Evolutionary conservation across 2,888 invertebrate species (phyloP), one percentile per base, ranked within the genome.

Genomic region (Mythimna loreyi): DNA sequence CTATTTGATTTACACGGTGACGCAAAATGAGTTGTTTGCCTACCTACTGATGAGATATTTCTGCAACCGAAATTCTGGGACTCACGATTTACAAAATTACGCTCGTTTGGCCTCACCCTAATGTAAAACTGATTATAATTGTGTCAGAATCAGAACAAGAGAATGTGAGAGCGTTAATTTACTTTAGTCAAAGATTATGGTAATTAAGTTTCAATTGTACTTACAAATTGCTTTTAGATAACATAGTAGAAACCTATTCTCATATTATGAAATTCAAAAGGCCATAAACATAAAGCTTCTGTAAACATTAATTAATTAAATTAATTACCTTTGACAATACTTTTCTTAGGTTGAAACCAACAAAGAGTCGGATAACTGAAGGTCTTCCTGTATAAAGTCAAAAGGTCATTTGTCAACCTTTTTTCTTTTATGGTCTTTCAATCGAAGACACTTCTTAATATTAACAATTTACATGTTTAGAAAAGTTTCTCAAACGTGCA

Each of bases 101-200:
- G n/a, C n/a, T n/a, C n/a, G n/a, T n/a, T n/a, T n/a, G n/a, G n/a
- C n/a, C n/a, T n/a, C n/a, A n/a, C n/a, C n/a, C n/a, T 49, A 40
- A 73, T 59, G 52, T 50, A 21, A 64, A 78, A 67, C 57, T 57
- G 52, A 78, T 73, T 66, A 65, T 50, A 59, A 59, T 61, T 43
- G 40, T 55, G 66, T 47, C 75, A 59, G 25, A 65, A 62, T 23
- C 73, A 66, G 79, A 21, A 8, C 19, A 53, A 13, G 62, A 36
- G 19, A 16, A 62, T 45, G n/a, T 21, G 45, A n/a, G 43, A 1
- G 23, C 6, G 5, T 58, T 58, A 60, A 65, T 61, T 78, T 64
- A 60, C 57, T 64, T 71, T 25, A 55, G 8, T 25, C 21, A 30
- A 72, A 78, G 58, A 43, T 25, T 52, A 25, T 11, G 11, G 21